Conservation (phyloP, 2,888 invertebrate genomes). For the Tiliacea aurago region DNA sequence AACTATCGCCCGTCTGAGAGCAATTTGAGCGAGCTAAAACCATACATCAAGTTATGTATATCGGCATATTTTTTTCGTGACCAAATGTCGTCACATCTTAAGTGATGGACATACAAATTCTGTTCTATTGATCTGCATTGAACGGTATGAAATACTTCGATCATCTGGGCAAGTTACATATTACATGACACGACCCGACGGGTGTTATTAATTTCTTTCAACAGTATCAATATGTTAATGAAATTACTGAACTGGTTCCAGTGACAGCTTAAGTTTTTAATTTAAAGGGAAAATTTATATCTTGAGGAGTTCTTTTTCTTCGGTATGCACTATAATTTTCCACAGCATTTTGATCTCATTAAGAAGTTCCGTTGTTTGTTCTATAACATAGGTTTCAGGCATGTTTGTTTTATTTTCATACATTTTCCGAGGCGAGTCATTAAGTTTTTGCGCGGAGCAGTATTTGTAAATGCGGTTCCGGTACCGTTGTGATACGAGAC, state of each 20-base stretch:
- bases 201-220: slow-evolving; percentile 72
- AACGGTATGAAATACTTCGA: slow-evolving; percentile 65
- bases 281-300: slow-evolving; percentile 40
- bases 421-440: slow-evolving; percentile 69
- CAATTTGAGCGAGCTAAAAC: slow-evolving; percentile 63
- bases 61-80: slow-evolving; percentile 57
- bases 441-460: slow-evolving; percentile 71
- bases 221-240: slow-evolving; percentile 76
- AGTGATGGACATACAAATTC: slow-evolving; percentile 68
- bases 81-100: slow-evolving; percentile 62
- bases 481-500: slow-evolving; percentile 73
- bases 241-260: slow-evolving; percentile 67
- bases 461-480: slow-evolving; percentile 74
- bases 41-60: slow-evolving; percentile 70
- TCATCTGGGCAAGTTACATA: slow-evolving; percentile 65
- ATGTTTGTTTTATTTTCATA: slow-evolving; percentile 57
- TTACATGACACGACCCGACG: slow-evolving; percentile 62
- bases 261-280: slow-evolving; percentile 49
- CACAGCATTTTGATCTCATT: slow-evolving; percentile 18
- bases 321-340: slow-evolving; percentile 4
- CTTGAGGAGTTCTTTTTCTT: slow-evolving; percentile 14
- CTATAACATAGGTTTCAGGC: slow-evolving; percentile 46
- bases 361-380: slow-evolving; percentile 43
- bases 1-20: slow-evolving; percentile 59
- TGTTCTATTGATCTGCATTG: slow-evolving; percentile 70